Evolutionary conservation across 2,113 vertebrate genomes (phyloP), one percentile per base, ranked within the genome.

Genomic region (Glareola pratincola): DNA sequence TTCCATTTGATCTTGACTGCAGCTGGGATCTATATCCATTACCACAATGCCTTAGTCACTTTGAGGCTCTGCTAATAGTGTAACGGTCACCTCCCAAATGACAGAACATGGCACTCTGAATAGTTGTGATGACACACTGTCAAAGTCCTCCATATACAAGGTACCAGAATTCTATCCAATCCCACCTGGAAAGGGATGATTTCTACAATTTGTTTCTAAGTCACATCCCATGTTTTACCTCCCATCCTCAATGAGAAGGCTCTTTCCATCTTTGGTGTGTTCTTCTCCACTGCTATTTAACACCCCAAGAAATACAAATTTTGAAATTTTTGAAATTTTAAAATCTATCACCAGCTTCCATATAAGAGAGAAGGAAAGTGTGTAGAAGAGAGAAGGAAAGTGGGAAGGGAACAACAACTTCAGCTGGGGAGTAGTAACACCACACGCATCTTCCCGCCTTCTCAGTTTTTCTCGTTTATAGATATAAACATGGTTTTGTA

Each of bases 1-100:
- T 97, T 96, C 88, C 83, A 97, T 97, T 97, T 97, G 74, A 97
- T 97, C 84, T 53, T 80, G 76, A 19, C 43, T 54, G 71, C 81
- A 97, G 74, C 93, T 97, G 94, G 88, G 84, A 88, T 94, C 87
- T 97, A 27, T 89, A 84, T 62, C 69, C 88, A 89, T 97, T 96
- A 81, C 43, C 69, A 83, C 73, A 89, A 53, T 36, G 72, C 20
- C 47, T 85, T 56, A 69, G 74, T 73, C 43, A 74, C 74, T 92
- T 53, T 56, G 39, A 88, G 63, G 76, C 32, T 88, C 36, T 89
- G 63, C 63, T 94, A 67, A 68, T 51, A 85, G 53, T 43, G 32
- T 75, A 76, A 82, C 37, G 81, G 63, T 80, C 79, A 80, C 59
- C 62, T 96, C 76, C 73, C 64, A 87, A 43, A 92, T 74, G 89